phyloP scores from a whole-genome alignment of 2,113 vertebrate genomes.

The cattle (Bos taurus) region DNA sequence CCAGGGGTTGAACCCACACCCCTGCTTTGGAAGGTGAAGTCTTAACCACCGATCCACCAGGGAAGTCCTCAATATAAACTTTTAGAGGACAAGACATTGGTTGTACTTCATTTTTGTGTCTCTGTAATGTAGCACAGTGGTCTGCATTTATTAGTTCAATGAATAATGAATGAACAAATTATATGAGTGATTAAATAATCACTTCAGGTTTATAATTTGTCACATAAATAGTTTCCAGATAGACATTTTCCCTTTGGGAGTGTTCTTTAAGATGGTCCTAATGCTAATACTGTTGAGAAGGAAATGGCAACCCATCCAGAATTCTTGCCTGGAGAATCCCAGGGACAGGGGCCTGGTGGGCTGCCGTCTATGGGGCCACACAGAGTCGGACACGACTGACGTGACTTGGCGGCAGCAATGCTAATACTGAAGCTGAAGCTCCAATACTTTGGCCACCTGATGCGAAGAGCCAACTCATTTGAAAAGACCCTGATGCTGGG shows the following conservation, averaged over 20 bases:
- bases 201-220: background rate
- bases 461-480: fast-evolving
- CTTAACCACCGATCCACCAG: background rate
- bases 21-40: background rate
- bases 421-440: background rate
- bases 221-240: background rate
- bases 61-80: background rate
- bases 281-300: background rate
- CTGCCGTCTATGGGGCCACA: too few relatives aligned
- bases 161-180: background rate
- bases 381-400: too few relatives aligned
- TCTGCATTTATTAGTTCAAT: background rate
- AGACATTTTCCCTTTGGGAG: background rate
- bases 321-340: too few relatives aligned
- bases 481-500: background rate
- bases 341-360: too few relatives aligned
- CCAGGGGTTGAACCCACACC: background rate
- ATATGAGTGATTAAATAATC: background rate
- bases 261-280: background rate
- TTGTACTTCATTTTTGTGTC: background rate
- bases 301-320: too few relatives aligned
- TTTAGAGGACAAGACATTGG: background rate
- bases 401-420: too few relatives aligned
- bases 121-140: background rate
- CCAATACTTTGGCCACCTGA: background rate